Evolutionary conservation across 2,888 invertebrate genomes (phyloP), one percentile per base, ranked within the genome.

Genomic region (Altica lythri): DNA sequence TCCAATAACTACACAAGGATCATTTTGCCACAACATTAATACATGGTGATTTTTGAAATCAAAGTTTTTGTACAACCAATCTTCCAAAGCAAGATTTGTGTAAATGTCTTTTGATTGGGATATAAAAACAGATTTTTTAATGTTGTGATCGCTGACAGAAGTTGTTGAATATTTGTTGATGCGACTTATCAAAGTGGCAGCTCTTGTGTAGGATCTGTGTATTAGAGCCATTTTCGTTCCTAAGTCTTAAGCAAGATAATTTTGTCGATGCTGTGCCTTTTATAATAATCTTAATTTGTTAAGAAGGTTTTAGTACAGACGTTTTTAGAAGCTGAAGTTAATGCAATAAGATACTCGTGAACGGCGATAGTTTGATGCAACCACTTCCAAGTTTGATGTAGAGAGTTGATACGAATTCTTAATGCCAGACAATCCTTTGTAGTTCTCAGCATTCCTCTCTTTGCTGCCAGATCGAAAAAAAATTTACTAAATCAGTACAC

Each of bases 341-440:
- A 83, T 68, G 89, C 85, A 78, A 92, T 89, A 71, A 93, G 82
- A 73, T 91, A 91, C 72, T 92, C 90, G 83, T 93, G 92, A 57
- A 92, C 83, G 69, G 87, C 88, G 72, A 90, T 88, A 64, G 92
- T 93, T 78, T 92, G 92, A 77, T 93, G 92, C 77, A 93, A 81
- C 92, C 92, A 93, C 92, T 92, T 92, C 89, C 90, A 92, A 75
- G 92, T 93, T 80, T 92, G 92, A 80, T 92, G 91, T 79, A 92
- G 86, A 80, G 86, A 84, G 80, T 88, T 89, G 79, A 89, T 87
- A 81, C 92, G 90, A 84, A 84, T 86, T 80, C 92, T 88, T 81
- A 92, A 88, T 83, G 89, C 90, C 83, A 92, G 82, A 85, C 89
- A 89, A 78, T 89, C 89, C 77, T 86, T 85, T 77, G 85, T 86